Conservation (phyloP, 1,140 invertebrate species). For the Vanessa atalanta region DNA sequence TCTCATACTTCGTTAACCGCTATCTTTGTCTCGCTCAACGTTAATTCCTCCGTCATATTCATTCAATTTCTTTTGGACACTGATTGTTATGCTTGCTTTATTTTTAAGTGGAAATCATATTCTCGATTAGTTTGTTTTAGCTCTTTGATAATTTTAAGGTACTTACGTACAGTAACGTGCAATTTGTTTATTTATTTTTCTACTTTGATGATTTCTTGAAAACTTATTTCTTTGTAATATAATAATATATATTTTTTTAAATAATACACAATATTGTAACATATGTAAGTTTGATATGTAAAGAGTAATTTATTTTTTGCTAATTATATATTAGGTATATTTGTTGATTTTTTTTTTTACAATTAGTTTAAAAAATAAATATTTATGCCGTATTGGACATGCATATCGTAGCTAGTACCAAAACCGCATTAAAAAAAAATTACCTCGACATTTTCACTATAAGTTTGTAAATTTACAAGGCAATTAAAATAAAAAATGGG, state of each 20-base stretch:
- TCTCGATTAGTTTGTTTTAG: constrained; percentile 7
- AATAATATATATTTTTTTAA: no score
- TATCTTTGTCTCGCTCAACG: constrained; percentile 6
- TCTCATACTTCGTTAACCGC: not conserved
- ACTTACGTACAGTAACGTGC: no score
- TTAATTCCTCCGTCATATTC: constrained; percentile 18
- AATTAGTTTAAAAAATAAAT: no score
- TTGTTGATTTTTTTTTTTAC: no score
- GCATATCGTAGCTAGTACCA: constrained; percentile 1
- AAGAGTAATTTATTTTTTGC: no score
- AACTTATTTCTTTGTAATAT: no score
- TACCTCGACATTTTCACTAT: constrained; percentile 61
- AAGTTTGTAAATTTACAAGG: constrained; percentile 78
- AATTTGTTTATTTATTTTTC: no score
- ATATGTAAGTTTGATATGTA: no score
- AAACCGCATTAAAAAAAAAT: constrained; percentile 31
- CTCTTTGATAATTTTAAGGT: not conserved
- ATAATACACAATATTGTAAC: no score
- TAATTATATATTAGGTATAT: no score
- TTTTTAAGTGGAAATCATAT: constrained; percentile 12
- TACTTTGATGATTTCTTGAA: no score
- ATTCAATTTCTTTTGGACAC: constrained; percentile 20
- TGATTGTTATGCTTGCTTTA: constrained; percentile 2
- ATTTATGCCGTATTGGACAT: not conserved
- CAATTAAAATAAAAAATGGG: constrained; percentile 79